Evolutionary conservation across 2,888 invertebrate species (phyloP), one percentile per base, ranked within the genome.

Genomic region (Cotesia congregata): DNA sequence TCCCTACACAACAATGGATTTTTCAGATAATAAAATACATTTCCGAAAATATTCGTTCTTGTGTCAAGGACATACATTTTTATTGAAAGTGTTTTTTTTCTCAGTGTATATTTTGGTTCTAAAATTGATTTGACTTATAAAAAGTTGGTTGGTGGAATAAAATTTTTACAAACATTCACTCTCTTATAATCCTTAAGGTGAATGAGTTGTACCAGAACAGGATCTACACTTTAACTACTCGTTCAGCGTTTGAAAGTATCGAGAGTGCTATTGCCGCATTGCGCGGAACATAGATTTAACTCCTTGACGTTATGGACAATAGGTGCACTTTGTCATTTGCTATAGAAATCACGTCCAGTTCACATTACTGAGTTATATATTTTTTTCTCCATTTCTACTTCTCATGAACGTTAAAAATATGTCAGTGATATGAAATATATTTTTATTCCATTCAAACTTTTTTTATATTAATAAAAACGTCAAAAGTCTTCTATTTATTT

Each of bases 201-300:
- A 71, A 71, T 50, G 60, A 70, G 20, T 50, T 9, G 62, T 61
- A 62, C 62, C 39, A 39, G 60, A 39, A 17, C 17, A 62, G 39
- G 15, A 17, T 72, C 67, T 68, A 76, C 68, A 30, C 38, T 62
- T 72, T 38, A 72, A 76, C 72, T 76, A 40, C 72, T 76, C 15
- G 72, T 62, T 17, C 50, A 72, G 40, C 50, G 50, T 67, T 68
- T 12, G 30, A 12, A 59, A 62, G 62, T 62, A 30, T 15, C 50
- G 67, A 72, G 72, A 64, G 39, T 39, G 12, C 15, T 41, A 65
- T 9, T 60, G 67, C 71, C 38, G 60, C 71, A 64, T 30, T 60
- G 75, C 72, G 15, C 30, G n/a, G 7, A 72, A 67, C 50, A 40
- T 64, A 62, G 15, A 64, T 40, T 72, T 12, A 65, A 64, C 62